Conservation (phyloP, 2,888 invertebrate genomes). For the Mactromeris polynyma region DNA sequence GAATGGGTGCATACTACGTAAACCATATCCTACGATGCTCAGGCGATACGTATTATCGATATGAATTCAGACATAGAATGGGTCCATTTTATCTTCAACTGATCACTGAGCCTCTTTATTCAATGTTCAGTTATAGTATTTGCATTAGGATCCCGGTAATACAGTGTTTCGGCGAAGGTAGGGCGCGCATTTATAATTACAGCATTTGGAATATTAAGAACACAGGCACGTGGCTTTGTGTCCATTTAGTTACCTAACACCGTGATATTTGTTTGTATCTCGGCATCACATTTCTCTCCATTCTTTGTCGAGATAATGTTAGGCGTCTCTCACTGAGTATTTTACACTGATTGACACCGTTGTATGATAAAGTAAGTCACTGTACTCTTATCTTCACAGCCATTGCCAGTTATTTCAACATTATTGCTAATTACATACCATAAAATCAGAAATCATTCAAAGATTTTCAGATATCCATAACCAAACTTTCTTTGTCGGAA, state of each 20-base stretch:
- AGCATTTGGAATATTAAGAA: too few relatives aligned
- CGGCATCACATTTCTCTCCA: not conserved
- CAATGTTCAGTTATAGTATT: too few relatives aligned
- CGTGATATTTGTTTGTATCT: not conserved
- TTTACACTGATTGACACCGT: not conserved
- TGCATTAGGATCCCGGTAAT: too few relatives aligned
- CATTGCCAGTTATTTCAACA: not conserved
- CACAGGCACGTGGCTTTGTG: not conserved
- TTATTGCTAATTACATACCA: not conserved
- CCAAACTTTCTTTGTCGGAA: not conserved
- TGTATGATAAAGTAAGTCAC: not conserved
- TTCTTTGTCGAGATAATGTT: not conserved
- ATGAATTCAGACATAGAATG: too few relatives aligned
- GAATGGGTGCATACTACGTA: too few relatives aligned
- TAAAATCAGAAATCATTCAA: conserved; percentile 2
- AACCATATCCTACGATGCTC: too few relatives aligned
- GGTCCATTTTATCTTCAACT: too few relatives aligned
- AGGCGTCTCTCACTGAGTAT: not conserved
- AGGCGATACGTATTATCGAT: too few relatives aligned
- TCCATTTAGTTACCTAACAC: not conserved
- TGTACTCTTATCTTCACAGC: not conserved
- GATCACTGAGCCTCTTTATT: too few relatives aligned
- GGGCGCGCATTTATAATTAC: too few relatives aligned
- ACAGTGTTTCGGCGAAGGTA: too few relatives aligned
- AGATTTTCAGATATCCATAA: conserved; percentile 6